phyloP scores from a whole-genome alignment of 23 tunicate species.

The Clavelina lepadiformis region DNA sequence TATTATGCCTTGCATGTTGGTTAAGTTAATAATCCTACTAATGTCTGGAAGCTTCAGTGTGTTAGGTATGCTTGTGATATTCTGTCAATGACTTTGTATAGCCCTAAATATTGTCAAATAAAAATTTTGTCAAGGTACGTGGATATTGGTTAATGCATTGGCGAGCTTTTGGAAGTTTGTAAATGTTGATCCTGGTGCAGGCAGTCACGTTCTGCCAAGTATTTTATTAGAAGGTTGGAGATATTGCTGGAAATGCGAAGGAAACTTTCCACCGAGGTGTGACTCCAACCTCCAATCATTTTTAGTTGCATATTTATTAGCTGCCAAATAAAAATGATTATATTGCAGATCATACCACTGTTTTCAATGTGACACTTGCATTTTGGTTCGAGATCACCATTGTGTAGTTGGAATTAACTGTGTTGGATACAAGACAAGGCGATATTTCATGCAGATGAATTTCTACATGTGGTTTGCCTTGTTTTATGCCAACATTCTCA shows the following conservation, averaged over 20 bases:
- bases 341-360: conserved; percentile 78
- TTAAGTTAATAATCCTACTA: too few species aligned
- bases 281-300: background rate
- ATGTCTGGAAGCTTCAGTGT: background rate
- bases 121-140: conserved; percentile 49
- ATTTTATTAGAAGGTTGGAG: conserved; percentile 54
- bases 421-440: conserved; percentile 82
- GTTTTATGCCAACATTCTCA: conserved; percentile 72
- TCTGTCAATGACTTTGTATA: background rate
- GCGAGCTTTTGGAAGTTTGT: conserved; percentile 60
- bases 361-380: conserved; percentile 52
- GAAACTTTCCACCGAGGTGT: conserved; percentile 80
- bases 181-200: conserved; percentile 41
- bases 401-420: conserved; percentile 82
- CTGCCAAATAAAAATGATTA: too few species aligned
- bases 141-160: conserved; percentile 47
- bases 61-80: background rate
- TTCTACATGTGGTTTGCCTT: conserved; percentile 82
- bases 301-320: background rate
- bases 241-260: conserved; percentile 74
- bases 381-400: conserved; percentile 88
- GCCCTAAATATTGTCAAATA: background rate
- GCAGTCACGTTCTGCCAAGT: conserved; percentile 40
- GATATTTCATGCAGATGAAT: conserved; percentile 70
- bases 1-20: too few species aligned